phyloP scores from a whole-genome alignment of 2,888 invertebrate species.

The Nebria brevicollis region DNA sequence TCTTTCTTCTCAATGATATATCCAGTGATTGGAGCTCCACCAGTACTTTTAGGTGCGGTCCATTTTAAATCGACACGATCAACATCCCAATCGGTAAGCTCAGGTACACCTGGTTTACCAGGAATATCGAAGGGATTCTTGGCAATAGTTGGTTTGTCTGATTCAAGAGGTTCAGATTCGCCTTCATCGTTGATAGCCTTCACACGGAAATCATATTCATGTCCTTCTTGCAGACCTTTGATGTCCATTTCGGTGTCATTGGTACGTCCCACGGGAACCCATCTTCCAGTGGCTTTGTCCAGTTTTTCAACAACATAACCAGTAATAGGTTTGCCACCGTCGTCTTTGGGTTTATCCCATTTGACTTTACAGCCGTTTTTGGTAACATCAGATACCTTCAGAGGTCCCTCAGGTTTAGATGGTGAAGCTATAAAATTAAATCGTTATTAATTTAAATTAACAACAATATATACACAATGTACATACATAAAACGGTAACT shows the following conservation, averaged over 20 bases:
- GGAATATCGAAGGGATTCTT: conserved; percentile 96
- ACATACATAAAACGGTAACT: conserved; percentile 82
- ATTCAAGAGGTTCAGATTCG: conserved; percentile 92
- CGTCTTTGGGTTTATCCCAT: conserved; percentile 95
- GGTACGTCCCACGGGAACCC: conserved; percentile 92
- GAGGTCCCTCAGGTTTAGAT: conserved; percentile 86
- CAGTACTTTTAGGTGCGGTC: conserved; percentile 80
- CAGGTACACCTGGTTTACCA: conserved; percentile 87
- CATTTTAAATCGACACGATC: conserved; percentile 88
- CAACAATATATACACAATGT: not conserved
- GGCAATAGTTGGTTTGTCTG: conserved; percentile 87
- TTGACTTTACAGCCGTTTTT: conserved; percentile 89
- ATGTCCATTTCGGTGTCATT: conserved; percentile 84
- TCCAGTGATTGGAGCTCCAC: conserved; percentile 83
- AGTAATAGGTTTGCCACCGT: conserved; percentile 93
- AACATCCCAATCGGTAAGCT: conserved; percentile 89
- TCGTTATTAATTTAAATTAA: conserved; percentile 1
- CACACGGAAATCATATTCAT: conserved; percentile 94
- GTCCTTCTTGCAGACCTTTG: conserved; percentile 88
- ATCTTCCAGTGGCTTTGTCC: conserved; percentile 89
- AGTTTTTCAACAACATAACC: conserved; percentile 94
- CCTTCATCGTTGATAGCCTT: conserved; percentile 95
- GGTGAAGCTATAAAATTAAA: conserved; percentile 72
- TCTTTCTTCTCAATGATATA: conserved; percentile 92
- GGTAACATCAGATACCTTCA: conserved; percentile 88